Evolutionary conservation across 2,113 vertebrate genomes (phyloP).

Genomic region (Calypte anna): DNA sequence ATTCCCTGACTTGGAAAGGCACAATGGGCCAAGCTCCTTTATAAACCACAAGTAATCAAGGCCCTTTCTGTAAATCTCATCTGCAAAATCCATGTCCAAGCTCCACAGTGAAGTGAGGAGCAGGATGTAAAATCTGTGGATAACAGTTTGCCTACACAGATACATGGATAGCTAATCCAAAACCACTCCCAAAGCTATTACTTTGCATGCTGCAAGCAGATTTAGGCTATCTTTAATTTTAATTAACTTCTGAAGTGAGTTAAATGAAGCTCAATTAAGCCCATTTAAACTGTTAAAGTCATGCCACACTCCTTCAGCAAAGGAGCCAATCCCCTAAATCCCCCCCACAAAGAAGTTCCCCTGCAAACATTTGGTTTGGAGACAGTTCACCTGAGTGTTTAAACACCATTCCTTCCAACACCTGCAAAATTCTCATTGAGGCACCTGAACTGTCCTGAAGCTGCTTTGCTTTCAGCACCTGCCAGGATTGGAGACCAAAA

Average conservation of each 20-base stretch:
- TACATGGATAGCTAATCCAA: not conserved
- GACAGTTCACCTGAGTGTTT: not conserved
- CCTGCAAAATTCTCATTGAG: not conserved
- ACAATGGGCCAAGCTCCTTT: constrained; percentile 31
- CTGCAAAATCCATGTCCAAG: constrained; percentile 15
- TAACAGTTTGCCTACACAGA: not conserved
- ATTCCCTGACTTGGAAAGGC: not conserved
- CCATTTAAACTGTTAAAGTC: constrained; percentile 7
- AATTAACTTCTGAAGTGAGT: constrained; percentile 40
- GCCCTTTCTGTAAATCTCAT: constrained; percentile 44
- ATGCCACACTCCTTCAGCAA: not conserved
- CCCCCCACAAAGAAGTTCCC: not conserved
- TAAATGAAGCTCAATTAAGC: constrained; percentile 53
- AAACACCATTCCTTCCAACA: not conserved
- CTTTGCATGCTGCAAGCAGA: constrained; percentile 30
- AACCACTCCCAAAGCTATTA: constrained; percentile 30
- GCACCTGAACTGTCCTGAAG: not conserved
- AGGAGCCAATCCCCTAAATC: not conserved
- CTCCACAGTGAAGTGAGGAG: not conserved
- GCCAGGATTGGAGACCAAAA: not conserved
- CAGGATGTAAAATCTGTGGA: not conserved
- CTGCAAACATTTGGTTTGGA: not conserved
- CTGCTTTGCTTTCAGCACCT: not conserved
- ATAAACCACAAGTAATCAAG: constrained; percentile 39
- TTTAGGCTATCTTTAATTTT: constrained; percentile 43